These are phyloP conservation scores for Diplazon laetatorius DNA, from an alignment of 2,888 invertebrate genomes.

Conservation along the genomic window DNA sequence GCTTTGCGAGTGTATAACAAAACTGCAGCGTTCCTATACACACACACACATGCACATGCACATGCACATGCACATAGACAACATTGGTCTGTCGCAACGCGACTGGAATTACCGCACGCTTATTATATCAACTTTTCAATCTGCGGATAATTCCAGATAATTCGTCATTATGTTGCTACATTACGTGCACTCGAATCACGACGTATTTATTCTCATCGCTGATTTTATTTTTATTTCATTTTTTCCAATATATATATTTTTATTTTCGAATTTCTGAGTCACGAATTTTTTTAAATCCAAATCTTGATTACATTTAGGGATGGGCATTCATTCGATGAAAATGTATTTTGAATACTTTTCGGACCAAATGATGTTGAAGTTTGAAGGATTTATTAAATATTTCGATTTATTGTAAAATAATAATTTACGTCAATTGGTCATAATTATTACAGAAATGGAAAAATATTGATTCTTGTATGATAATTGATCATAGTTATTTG, in stretches of 20 bases:
- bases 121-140: constrained; percentile 57
- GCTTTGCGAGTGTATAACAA: constrained; percentile 26
- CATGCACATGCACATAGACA: not conserved
- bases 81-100: constrained; percentile 48
- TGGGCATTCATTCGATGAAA: too few relatives aligned
- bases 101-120: constrained; percentile 40
- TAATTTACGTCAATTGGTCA: too few relatives aligned
- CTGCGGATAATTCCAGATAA: constrained; percentile 50
- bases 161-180: constrained; percentile 42
- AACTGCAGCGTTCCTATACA: constrained; percentile 23
- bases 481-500: too few relatives aligned
- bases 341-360: not conserved
- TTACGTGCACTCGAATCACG: constrained; percentile 15
- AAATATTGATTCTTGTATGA: too few relatives aligned
- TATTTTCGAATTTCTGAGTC: not conserved
- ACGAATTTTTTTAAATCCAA: too few relatives aligned
- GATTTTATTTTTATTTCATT: constrained; percentile 10
- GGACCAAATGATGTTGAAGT: too few relatives aligned
- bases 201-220: constrained; percentile 1
- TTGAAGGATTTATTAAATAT: too few relatives aligned
- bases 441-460: too few relatives aligned
- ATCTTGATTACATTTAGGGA: not conserved
- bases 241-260: not conserved
- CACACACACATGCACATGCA: too few relatives aligned
- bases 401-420: too few relatives aligned